These are phyloP conservation scores for Eupeodes luniger DNA, from an alignment of 2,888 invertebrate genomes.

Conservation along the genomic window DNA sequence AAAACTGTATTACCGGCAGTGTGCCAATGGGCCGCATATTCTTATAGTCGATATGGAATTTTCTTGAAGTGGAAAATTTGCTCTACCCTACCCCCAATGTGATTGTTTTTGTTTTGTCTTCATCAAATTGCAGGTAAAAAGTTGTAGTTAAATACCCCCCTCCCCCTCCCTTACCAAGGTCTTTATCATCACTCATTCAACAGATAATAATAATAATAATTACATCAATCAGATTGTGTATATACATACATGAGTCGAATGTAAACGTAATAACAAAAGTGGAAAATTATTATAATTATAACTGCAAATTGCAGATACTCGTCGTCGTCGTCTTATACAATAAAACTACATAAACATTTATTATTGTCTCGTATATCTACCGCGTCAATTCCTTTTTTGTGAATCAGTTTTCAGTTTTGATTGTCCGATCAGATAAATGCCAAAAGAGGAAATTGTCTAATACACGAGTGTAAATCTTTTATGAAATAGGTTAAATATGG, in stretches of 20 bases:
- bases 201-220: conserved; percentile 27
- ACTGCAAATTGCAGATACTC: conserved; percentile 6
- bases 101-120: neutral
- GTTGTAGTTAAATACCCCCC: neutral
- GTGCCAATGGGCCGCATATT: conserved; percentile 9
- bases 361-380: too few species aligned
- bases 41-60: conserved; percentile 48
- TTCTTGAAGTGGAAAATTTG: conserved; percentile 65
- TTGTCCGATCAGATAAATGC: conserved; percentile 49
- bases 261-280: conserved; percentile 16
- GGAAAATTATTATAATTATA: conserved; percentile 29
- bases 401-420: conserved; percentile 57
- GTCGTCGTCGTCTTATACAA: too few species aligned
- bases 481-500: neutral
- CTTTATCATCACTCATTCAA: conserved; percentile 36
- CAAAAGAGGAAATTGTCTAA: conserved; percentile 40
- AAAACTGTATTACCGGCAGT: neutral
- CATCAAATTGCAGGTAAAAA: neutral
- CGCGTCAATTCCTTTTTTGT: conserved; percentile 61
- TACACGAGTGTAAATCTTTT: neutral
- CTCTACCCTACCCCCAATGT: conserved; percentile 1
- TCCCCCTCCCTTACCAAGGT: conserved; percentile 14
- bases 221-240: conserved; percentile 30
- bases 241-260: neutral
- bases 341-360: neutral